Base-by-base conservation (phyloP, 92 coral and sea anemone genomes). In the Parazoanthus atlanticus region DNA sequence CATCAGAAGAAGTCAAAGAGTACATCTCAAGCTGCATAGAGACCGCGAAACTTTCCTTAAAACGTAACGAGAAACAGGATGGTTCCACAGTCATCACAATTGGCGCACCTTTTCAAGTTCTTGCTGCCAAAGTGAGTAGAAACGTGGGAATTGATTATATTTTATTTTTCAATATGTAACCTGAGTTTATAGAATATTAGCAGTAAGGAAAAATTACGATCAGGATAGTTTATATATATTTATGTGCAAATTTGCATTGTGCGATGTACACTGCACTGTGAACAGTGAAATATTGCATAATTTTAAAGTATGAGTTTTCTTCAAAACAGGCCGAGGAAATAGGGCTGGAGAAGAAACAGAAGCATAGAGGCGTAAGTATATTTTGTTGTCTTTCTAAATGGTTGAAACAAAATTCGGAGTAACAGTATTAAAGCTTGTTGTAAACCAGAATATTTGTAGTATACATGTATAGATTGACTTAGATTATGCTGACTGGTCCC, bases 321-420 rank as follows among this genome's bases (percentile, higher is more conserved):
- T 34, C 43, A 43, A 21, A 65, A 69, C 76, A 97, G 99, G 99
- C 99, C 70, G 96, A 94, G 52, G 95, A 95, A 78, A 88, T 89
- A 74, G 94, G 92, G 25, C 73, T 97, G 54, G 95, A 93, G 90
- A 97, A 97, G 76, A 86, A 89, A 86, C 86, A 83, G 74, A 76
- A 94, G 76, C 89, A 92, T 10, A 61, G 83, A 41, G 84, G 67
- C 30, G 76, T 85, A 36, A 52, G 71, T 21, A 61, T 61, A 61
- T 13, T 52, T 52, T 13, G 2, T 52, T 13, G 19, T 52, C 58
- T 52, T 52, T 52, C 58, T 52, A 2, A 36, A 13, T 3, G 3
- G 5, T 52, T 52, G 21, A 61, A 61, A 61, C 26, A 61, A 61
- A 61, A 23, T 21, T 61, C 16, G 69, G 0, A 4, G 9, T 61